Percentiles rank a stretch among this genome's conserved stretches.
phyloP scores from a whole-genome alignment of 2,113 vertebrate genomes.

The Cariama cristata region DNA sequence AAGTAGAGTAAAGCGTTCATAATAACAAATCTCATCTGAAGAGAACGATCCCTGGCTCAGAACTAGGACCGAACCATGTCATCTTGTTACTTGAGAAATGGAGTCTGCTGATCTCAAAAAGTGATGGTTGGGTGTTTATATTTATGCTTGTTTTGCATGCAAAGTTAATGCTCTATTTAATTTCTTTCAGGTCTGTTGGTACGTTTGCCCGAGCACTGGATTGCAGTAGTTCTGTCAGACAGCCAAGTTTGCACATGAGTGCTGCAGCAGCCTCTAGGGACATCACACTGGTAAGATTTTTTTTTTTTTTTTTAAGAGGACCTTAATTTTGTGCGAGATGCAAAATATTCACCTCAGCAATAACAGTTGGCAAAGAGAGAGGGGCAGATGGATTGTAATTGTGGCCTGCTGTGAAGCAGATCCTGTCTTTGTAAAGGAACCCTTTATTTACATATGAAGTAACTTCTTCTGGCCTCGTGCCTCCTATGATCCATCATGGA shows the following conservation, averaged over 20 bases:
- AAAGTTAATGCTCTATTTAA: not conserved
- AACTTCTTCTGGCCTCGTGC: constrained; percentile 16
- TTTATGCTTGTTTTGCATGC: not conserved
- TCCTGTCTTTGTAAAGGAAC: constrained; percentile 2
- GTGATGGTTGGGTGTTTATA: not conserved
- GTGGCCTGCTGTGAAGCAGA: constrained; percentile 45
- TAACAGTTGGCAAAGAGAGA: not conserved
- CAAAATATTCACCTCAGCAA: not conserved
- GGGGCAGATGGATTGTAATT: constrained; percentile 36
- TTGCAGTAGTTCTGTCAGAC: constrained; percentile 85
- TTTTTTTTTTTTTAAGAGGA: not conserved
- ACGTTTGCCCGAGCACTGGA: constrained; percentile 84
- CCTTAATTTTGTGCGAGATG: not conserved
- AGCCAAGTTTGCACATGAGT: constrained; percentile 87
- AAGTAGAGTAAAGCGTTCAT: not conserved
- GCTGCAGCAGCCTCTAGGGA: constrained; percentile 85
- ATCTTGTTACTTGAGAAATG: not conserved
- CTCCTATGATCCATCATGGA: not conserved
- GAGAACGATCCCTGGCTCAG: not conserved
- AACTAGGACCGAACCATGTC: not conserved
- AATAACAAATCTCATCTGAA: not conserved
- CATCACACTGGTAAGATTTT: constrained; percentile 81
- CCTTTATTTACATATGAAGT: constrained; percentile 27
- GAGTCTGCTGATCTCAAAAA: not conserved
- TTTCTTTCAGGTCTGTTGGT: constrained; percentile 80